These are phyloP conservation scores for Erebia aethiops DNA, from an alignment of 2,888 invertebrate species.

Conservation along the genomic window DNA sequence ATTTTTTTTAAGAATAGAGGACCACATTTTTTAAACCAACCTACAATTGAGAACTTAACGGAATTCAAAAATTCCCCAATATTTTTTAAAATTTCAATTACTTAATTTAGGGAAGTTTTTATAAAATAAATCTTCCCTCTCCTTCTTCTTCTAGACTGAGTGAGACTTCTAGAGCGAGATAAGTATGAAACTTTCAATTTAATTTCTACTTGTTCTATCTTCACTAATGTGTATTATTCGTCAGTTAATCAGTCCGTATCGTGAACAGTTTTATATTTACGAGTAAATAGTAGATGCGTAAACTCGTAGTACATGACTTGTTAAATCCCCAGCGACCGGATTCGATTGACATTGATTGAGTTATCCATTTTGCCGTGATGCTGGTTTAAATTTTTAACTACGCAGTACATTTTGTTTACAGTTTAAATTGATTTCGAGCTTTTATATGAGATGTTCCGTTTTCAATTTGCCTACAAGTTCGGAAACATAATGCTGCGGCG, in stretches of 20 bases:
- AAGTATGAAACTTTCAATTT: neutral
- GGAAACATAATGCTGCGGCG: slow-evolving; percentile 12
- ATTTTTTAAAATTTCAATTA: no score
- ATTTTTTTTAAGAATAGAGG: no score
- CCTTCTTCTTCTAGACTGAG: no score
- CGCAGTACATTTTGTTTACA: slow-evolving; percentile 38
- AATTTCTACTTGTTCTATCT: neutral
- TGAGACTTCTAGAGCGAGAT: no score
- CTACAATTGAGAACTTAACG: no score
- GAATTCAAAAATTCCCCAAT: no score
- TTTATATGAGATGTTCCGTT: slow-evolving; percentile 28
- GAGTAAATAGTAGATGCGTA: slow-evolving; percentile 41
- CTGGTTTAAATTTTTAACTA: slow-evolving; percentile 46
- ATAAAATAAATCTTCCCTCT: no score
- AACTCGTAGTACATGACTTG: slow-evolving; percentile 58
- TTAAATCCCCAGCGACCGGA: slow-evolving; percentile 65
- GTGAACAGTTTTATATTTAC: neutral
- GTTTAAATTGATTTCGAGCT: slow-evolving; percentile 39
- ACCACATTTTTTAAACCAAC: no score
- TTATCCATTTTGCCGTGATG: slow-evolving; percentile 57
- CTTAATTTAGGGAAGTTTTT: no score
- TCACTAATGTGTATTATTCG: neutral
- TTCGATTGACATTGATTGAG: slow-evolving; percentile 77
- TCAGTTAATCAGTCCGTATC: neutral
- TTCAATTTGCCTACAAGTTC: slow-evolving; percentile 28